Evolutionary conservation across 2,888 invertebrate genomes (phyloP).

Genomic region (Tetropium fuscum): DNA sequence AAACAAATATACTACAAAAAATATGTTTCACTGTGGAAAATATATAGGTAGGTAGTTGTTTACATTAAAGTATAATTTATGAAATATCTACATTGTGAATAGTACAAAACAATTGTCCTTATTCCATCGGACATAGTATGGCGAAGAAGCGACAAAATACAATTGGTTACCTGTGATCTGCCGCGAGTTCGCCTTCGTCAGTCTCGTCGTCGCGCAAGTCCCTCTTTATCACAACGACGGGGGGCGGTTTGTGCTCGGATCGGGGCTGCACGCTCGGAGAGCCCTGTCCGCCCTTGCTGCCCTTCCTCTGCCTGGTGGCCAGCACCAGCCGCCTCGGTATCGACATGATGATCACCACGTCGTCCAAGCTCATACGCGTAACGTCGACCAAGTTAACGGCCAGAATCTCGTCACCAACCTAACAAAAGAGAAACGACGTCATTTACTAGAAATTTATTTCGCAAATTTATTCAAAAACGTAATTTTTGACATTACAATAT

Average conservation of each 20-base stretch:
- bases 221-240: constrained; percentile 91
- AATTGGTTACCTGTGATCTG: constrained; percentile 59
- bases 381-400: constrained; percentile 99
- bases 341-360: constrained; percentile 99
- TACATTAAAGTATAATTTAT: no score
- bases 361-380: constrained; percentile 97
- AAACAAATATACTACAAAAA: no score
- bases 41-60: no score
- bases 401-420: constrained; percentile 98
- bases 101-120: no score
- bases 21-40: no score
- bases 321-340: constrained; percentile 96
- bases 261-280: constrained; percentile 74
- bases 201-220: constrained; percentile 87
- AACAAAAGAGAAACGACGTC: constrained; percentile 29
- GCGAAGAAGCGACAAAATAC: no score
- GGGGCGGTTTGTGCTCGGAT: constrained; percentile 87
- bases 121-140: no score
- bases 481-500: no score
- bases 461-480: not conserved
- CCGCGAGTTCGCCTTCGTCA: constrained; percentile 72
- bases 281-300: constrained; percentile 67
- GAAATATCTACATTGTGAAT: no score
- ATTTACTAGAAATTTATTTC: not conserved
- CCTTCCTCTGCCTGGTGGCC: constrained; percentile 89